Evolutionary conservation across 2,888 invertebrate genomes (phyloP), one percentile per base, ranked within the genome.

Genomic region (Lepidonotus clava): DNA sequence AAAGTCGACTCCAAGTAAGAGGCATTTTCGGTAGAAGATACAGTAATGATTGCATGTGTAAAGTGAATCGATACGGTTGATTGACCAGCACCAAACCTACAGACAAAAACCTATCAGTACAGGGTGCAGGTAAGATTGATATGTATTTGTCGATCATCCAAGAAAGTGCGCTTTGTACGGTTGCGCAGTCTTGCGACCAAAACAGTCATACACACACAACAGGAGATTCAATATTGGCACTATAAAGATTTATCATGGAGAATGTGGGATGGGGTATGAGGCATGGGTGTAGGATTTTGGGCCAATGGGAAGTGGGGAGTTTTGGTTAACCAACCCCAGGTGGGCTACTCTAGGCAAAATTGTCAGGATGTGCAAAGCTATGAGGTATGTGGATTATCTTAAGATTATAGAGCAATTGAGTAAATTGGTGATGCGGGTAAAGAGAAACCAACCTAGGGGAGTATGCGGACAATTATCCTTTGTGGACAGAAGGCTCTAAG

Each of bases 61-160:
- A 61, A 61, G 61, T 61, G 61, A 28, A 61, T 61, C 28, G 61
- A 61, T 61, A 61, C 61, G 28, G 24, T 24, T 61, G 28, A 53
- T 53, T 53, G n/a, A 61, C 61, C 61, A 61, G 61, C 61, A 61
- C 61, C 61, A 61, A 61, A 61, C 28, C 61, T 61, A 71, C 71
- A 38, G 38, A 71, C 71, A 38, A 36, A 56, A 71, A 71, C 14
- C 71, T 71, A 71, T 34, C 38, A 34, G 38, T 38, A 38, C 36
- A 34, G 36, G 38, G 71, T 38, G 71, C 36, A 38, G 36, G 36
- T 34, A 71, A 71, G 36, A 71, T 38, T 71, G 71, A 71, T 71
- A 71, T 71, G 71, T 71, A 71, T 61, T 61, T 71, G 71, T 71
- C 71, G 71, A 38, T 71, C 71, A 71, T 71, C 71, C 38, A 38